phyloP scores from a whole-genome alignment of 2,797 vertebrate genomes.

The Propithecus deckenii region DNA sequence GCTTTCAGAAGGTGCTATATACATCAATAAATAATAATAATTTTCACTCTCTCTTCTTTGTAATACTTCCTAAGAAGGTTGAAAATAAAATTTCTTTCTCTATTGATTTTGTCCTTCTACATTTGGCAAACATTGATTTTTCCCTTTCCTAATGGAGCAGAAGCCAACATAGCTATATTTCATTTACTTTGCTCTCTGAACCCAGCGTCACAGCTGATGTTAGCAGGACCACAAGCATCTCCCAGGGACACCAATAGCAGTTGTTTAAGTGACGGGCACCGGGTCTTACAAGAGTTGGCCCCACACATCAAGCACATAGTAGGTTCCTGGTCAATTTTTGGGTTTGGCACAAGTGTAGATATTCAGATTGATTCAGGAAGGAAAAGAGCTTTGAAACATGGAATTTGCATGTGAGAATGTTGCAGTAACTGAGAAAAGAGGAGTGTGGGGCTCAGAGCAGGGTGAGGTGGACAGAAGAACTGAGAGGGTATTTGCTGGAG shows the following conservation, averaged over 20 bases:
- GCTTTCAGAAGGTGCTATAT: slow-evolving; percentile 83
- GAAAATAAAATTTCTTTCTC: slow-evolving; percentile 86
- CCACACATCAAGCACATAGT: neutral
- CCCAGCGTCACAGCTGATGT: slow-evolving; percentile 71
- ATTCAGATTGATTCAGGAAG: neutral
- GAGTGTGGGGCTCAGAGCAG: neutral
- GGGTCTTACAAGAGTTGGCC: neutral
- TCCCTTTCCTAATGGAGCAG: slow-evolving; percentile 86
- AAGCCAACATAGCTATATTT: slow-evolving; percentile 84
- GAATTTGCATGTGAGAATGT: neutral
- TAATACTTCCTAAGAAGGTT: slow-evolving; percentile 84
- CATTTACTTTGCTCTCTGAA: slow-evolving; percentile 82
- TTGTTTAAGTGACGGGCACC: slow-evolving; percentile 75
- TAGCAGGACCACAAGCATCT: slow-evolving; percentile 71
- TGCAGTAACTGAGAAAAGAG: neutral
- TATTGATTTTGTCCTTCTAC: slow-evolving; percentile 87
- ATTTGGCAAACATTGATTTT: slow-evolving; percentile 87
- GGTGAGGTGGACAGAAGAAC: neutral
- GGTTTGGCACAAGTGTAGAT: neutral
- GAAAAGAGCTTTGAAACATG: neutral
- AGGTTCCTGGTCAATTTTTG: neutral
- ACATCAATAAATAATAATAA: slow-evolving; percentile 88
- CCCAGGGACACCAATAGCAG: slow-evolving; percentile 43
- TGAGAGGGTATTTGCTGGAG: neutral
- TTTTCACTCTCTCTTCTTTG: slow-evolving; percentile 85